phyloP scores from a whole-genome alignment of 2,113 vertebrate species.

The Siniperca chuatsi region DNA sequence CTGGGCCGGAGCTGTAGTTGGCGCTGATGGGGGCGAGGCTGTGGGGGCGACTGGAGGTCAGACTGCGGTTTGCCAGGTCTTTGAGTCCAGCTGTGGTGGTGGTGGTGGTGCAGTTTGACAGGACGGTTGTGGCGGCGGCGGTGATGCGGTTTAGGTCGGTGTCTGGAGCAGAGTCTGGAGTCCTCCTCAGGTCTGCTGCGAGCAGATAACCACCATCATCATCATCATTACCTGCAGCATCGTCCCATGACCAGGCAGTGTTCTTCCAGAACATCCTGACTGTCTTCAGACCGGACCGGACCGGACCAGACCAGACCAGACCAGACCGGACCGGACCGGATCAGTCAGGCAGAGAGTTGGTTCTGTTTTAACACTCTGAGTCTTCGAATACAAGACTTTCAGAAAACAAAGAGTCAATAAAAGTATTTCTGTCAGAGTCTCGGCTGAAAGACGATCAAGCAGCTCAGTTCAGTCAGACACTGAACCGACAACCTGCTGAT shows the following conservation, averaged over 20 bases:
- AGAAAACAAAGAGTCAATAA: neutral
- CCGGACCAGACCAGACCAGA: neutral
- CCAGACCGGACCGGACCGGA: neutral
- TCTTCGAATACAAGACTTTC: neutral
- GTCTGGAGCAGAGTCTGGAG: constrained; percentile 41
- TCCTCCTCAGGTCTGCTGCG: constrained; percentile 57
- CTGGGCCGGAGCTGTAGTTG: neutral
- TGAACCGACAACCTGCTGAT: neutral
- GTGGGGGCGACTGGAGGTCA: neutral
- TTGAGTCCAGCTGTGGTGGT: neutral
- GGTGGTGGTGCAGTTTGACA: neutral
- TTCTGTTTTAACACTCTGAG: neutral
- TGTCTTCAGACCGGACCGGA: neutral
- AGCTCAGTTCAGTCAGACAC: no score
- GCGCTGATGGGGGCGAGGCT: neutral
- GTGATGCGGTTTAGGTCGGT: neutral
- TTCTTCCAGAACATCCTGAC: constrained; percentile 78
- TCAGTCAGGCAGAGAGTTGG: neutral
- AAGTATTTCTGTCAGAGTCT: neutral
- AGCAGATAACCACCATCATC: constrained; percentile 72
- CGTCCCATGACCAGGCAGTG: constrained; percentile 59
- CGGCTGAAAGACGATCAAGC: neutral
- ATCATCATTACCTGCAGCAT: constrained; percentile 49
- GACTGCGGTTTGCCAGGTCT: neutral
- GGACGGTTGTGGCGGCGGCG: neutral